Percentiles rank a stretch among this genome's conserved stretches.
Evolutionary conservation across 1,140 invertebrate species (phyloP).

Genomic region (Helicoverpa armigera): DNA sequence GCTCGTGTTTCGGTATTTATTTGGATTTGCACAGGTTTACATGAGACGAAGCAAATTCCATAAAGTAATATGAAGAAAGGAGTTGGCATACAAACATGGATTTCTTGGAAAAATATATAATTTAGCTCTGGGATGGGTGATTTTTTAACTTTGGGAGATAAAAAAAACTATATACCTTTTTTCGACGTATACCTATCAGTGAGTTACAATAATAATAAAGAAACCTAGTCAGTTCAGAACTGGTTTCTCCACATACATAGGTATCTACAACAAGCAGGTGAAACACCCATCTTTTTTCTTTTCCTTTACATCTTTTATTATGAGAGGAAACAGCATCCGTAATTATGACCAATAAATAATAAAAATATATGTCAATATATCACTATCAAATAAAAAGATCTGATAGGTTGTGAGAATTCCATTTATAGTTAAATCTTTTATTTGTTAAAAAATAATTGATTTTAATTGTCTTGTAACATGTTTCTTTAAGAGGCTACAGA

Average conservation of each 20-base stretch:
- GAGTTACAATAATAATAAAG: neutral
- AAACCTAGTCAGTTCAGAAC: neutral
- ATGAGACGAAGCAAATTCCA: too few species aligned
- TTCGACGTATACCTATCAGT: too few species aligned
- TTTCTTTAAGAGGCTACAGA: too few species aligned
- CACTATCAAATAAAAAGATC: constrained; percentile 17
- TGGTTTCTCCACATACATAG: constrained; percentile 8
- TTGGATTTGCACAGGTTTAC: too few species aligned
- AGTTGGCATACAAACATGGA: too few species aligned
- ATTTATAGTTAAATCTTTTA: neutral
- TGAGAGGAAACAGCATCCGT: neutral
- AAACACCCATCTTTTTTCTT: constrained; percentile 9
- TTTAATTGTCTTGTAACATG: constrained; percentile 3
- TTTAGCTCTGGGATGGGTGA: too few species aligned
- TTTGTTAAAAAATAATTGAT: constrained; percentile 9
- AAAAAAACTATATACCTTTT: too few species aligned
- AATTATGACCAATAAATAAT: constrained; percentile 43
- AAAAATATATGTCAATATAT: neutral
- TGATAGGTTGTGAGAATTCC: constrained; percentile 17
- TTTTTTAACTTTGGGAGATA: too few species aligned
- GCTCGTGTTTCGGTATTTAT: too few species aligned
- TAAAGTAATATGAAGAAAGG: too few species aligned
- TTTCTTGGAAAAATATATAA: too few species aligned
- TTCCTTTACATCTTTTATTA: constrained; percentile 24
- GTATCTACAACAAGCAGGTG: neutral